Evolutionary conservation across 2,888 invertebrate genomes (phyloP).

Genomic region (Euproctis similis): DNA sequence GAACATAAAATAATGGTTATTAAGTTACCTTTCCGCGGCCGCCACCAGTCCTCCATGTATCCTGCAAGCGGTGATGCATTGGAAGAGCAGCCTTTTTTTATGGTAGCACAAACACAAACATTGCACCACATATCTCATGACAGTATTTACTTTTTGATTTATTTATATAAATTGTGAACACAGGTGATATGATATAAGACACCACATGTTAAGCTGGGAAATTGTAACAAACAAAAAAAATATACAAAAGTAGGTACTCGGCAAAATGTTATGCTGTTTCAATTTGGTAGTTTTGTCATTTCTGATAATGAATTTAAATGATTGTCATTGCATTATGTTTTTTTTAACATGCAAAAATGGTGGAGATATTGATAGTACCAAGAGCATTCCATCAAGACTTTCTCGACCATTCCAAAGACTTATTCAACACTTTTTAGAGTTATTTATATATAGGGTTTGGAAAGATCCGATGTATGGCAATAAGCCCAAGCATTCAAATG

Average conservation of each 20-base stretch:
- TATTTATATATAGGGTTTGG: no score
- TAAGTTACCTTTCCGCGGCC: slow-evolving; percentile 93
- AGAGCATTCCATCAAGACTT: no score
- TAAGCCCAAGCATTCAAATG: no score
- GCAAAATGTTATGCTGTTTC: slow-evolving; percentile 26
- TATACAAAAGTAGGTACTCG: slow-evolving; percentile 15
- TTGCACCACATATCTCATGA: slow-evolving; percentile 65
- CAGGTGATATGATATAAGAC: slow-evolving; percentile 19
- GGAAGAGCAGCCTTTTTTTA: slow-evolving; percentile 79
- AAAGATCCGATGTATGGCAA: no score
- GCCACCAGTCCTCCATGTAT: slow-evolving; percentile 99
- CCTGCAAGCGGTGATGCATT: slow-evolving; percentile 95
- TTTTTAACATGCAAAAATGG: no score
- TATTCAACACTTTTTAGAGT: no score
- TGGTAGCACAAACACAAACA: slow-evolving; percentile 77
- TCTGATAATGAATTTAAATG: no score
- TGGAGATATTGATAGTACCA: no score
- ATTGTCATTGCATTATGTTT: no score
- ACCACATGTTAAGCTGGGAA: slow-evolving; percentile 30
- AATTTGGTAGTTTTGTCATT: no score
- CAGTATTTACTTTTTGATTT: slow-evolving; percentile 66
- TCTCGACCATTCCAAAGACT: no score
- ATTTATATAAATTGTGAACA: slow-evolving; percentile 13
- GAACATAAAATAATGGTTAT: slow-evolving; percentile 41
- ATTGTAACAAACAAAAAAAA: no score